Evolutionary conservation across 2,113 vertebrate species (phyloP).

Genomic region (Leptodactylus fuscus): DNA sequence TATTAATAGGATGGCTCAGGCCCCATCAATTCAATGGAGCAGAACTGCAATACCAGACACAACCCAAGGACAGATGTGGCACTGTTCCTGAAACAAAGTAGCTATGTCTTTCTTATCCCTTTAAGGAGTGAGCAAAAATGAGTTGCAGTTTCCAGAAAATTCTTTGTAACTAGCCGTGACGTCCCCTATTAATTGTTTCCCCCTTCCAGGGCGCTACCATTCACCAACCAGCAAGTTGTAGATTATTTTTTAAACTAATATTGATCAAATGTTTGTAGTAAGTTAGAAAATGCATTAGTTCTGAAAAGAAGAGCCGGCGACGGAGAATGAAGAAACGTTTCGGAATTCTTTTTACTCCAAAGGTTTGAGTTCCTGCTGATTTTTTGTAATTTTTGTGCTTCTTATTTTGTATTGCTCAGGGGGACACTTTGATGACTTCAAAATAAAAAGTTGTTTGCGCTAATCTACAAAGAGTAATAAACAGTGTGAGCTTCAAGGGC

Average conservation of each 20-base stretch:
- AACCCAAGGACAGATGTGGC: too few relatives aligned
- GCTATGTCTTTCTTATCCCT: too few relatives aligned
- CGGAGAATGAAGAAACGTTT: not conserved
- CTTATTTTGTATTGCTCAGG: not conserved
- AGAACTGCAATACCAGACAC: too few relatives aligned
- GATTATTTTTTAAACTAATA: constrained; percentile 46
- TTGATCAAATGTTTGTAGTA: constrained; percentile 46
- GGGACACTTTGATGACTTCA: constrained; percentile 10
- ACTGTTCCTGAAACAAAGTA: too few relatives aligned
- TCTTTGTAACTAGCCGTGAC: constrained; percentile 22
- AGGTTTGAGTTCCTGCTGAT: not conserved
- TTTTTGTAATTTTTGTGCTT: not conserved
- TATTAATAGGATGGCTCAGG: too few relatives aligned
- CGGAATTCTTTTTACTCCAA: not conserved
- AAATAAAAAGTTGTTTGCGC: not conserved
- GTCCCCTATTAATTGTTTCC: constrained; percentile 26
- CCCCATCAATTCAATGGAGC: too few relatives aligned
- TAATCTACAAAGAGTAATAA: not conserved
- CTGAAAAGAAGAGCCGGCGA: not conserved
- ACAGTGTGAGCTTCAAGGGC: not conserved
- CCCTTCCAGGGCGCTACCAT: not conserved
- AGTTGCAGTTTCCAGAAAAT: not conserved
- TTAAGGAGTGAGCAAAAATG: too few relatives aligned
- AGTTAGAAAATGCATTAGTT: constrained; percentile 35
- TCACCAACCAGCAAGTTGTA: constrained; percentile 32